These are phyloP conservation scores for Prenolepis imparis DNA, from an alignment of 2,888 invertebrate species.

Conservation along the genomic window DNA sequence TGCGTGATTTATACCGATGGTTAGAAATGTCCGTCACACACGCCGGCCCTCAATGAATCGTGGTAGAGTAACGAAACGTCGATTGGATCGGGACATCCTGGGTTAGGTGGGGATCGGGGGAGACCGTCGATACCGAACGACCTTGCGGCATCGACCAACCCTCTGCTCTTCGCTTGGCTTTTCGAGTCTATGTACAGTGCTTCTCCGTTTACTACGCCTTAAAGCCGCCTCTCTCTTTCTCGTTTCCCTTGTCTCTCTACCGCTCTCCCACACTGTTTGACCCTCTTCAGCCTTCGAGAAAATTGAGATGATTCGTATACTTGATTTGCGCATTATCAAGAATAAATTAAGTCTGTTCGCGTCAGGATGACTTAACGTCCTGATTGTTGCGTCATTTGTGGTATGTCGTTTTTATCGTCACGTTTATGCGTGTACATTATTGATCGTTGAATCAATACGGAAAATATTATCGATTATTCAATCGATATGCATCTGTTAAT, in stretches of 20 bases:
- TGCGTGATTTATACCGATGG: constrained; percentile 53
- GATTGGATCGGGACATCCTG: constrained; percentile 56
- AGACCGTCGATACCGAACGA: constrained; percentile 82
- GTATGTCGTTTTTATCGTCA: constrained; percentile 20
- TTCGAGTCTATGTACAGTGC: constrained; percentile 62
- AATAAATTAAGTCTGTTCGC: constrained; percentile 20
- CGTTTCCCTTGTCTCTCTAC: background rate
- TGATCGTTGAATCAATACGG: constrained; percentile 17
- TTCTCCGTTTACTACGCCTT: constrained; percentile 58
- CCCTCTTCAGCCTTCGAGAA: constrained; percentile 53
- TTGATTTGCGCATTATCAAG: constrained; percentile 52
- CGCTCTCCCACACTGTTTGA: constrained; percentile 42
- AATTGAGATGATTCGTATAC: constrained; percentile 36
- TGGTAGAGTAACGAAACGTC: constrained; percentile 47
- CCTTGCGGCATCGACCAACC: constrained; percentile 83
- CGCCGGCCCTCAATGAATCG: constrained; percentile 58
- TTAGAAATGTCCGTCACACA: constrained; percentile 47
- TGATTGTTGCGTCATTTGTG: constrained; percentile 26
- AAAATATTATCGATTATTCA: constrained; percentile 27
- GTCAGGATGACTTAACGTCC: constrained; percentile 9
- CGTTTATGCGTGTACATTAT: constrained; percentile 33
- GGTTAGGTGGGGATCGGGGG: constrained; percentile 56
- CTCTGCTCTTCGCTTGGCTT: constrained; percentile 67
- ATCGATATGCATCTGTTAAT: constrained; percentile 14
- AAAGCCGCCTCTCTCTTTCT: constrained; percentile 26